phyloP scores from a whole-genome alignment of 2,888 invertebrate genomes.

The Diarsia mendica region DNA sequence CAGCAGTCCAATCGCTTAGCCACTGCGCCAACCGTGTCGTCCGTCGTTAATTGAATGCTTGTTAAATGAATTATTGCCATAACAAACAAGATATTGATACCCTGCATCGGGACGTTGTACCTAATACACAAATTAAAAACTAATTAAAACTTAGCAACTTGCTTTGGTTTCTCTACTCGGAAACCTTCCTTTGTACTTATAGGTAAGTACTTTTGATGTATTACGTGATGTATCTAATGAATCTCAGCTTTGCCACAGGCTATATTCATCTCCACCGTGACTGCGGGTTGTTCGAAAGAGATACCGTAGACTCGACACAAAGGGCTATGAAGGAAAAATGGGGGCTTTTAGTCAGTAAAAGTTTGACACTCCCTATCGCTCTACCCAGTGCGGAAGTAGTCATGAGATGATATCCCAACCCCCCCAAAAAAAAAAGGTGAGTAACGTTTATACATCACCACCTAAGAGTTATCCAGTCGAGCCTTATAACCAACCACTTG shows the following conservation, averaged over 20 bases:
- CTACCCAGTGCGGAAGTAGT: too few relatives aligned
- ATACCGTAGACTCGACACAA: too few relatives aligned
- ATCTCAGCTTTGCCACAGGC: neutral
- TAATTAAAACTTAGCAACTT: conserved; percentile 38
- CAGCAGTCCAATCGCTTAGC: too few relatives aligned
- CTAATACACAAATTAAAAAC: conserved; percentile 9
- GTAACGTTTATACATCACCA: neutral
- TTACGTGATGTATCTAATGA: neutral
- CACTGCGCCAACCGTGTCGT: too few relatives aligned
- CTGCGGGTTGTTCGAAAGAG: too few relatives aligned
- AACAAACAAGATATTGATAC: conserved; percentile 11
- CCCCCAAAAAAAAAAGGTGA: too few relatives aligned
- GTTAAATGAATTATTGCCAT: neutral
- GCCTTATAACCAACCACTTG: conserved; percentile 1
- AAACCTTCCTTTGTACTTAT: neutral
- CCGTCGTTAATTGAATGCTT: too few relatives aligned
- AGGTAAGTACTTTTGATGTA: neutral
- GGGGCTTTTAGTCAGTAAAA: too few relatives aligned
- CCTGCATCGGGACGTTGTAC: neutral
- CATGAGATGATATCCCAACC: too few relatives aligned
- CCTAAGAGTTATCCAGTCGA: neutral
- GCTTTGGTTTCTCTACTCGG: conserved; percentile 2
- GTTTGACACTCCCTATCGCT: too few relatives aligned
- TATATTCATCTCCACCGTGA: neutral
- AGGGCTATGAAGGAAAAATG: too few relatives aligned